Base-by-base conservation (phyloP, 2,797 vertebrate species). In the Schizothorax lantsangensis region DNA sequence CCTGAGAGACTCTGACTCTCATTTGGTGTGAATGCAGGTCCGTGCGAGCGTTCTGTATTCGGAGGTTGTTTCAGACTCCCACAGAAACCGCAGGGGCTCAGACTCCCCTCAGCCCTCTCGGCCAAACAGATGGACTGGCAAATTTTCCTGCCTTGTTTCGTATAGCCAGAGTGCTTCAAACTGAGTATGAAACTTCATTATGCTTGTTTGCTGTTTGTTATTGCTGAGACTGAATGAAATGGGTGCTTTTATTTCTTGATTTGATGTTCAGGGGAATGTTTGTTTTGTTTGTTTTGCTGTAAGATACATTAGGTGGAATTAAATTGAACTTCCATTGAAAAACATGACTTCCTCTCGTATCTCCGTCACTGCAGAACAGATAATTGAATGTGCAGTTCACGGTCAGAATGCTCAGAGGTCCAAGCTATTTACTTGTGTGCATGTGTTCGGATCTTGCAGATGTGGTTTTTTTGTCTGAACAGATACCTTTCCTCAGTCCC, bases 21-120 rank as follows among this genome's bases (percentile, higher is more conserved):
- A 47, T 83, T 92, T 89, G 40, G 71, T 64, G 49, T 73, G 81
- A 72, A 92, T 90, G 91, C 87, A 54, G 84, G 68, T 74, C 86
- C 86, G 59, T 45, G 83, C n/a, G n/a, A 66, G 69, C n/a, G 1
- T 43, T 81, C 72, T 43, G 15, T 71, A 72, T 54, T 78, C 49
- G 77, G 62, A 84, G 86, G 79, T 57, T 78, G 81, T 90, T 81
- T 85, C 45, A 79, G 79, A 87, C 80, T 82, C 72, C 84, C 86
- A 79, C 84, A 11, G 78, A 84, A 88, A 87, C 83, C 21, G 21
- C 83, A 52, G 78, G 80, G 54, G 72, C n/a, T 43, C 19, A 30
- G 43, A 54, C 73, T 83, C 12, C 68, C 79, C 54, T 71, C 86
- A 43, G 73, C 62, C 78, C 75, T 78, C 26, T 54, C 49, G 64